Base-by-base conservation (phyloP, 2,888 invertebrate species). In the Drosophila setosimentum region DNA sequence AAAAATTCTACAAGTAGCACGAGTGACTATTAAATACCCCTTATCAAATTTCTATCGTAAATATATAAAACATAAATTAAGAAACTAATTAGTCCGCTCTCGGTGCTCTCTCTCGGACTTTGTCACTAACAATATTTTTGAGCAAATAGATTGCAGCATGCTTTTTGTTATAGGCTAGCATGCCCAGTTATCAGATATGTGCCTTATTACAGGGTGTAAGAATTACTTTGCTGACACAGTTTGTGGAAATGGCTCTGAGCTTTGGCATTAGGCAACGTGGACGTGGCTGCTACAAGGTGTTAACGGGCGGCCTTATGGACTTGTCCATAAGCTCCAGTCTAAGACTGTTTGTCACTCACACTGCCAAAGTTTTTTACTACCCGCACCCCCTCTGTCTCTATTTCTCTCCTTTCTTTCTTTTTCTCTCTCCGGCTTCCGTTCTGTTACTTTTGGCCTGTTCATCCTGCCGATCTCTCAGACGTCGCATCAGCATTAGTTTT, bases 211-310 rank as follows among this genome's bases (percentile, higher is more conserved):
- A 45, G 80, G 80, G 88, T 68, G 78, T 74, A 67, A 67, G 83
- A 86, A 85, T 90, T 90, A 87, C 85, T 90, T 83, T 88, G 85
- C 90, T 85, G 85, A 90, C 85, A 85, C 85, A 85, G 85, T 85
- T 90, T 89, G 89, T 80, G 84, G 85, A 83, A 87, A 85, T 88
- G 87, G 89, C 89, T 86, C 90, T 85, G 85, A 90, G 90, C 85
- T 88, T 90, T 85, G 85, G 89, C 85, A 90, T 85, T 90, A 90
- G 85, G 89, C 88, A 85, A 82, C 69, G 85, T 78, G 83, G 86
- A 90, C 85, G 85, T 85, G 84, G 88, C 69, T 83, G 90, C 90
- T 90, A 90, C 85, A 90, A 85, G 85, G 85, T 85, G 85, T 90
- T 85, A 85, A 85, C 85, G 84, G 84, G 73, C 81, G 87, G 88